Percentiles rank a stretch among this genome's conserved stretches.
Evolutionary conservation across 2,797 vertebrate species (phyloP).

Genomic region (Hoplostethus atlanticus): DNA sequence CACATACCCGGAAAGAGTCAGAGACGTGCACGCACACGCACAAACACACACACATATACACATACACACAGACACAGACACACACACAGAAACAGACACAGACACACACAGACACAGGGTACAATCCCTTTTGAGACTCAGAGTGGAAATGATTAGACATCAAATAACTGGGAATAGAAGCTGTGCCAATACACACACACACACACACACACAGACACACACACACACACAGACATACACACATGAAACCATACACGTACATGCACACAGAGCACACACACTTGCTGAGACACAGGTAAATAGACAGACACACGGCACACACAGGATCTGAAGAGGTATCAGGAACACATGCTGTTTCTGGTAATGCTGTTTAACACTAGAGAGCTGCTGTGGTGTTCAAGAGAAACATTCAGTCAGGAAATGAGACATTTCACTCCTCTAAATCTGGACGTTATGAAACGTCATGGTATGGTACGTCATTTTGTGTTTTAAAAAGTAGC

Average conservation of each 20-base stretch:
- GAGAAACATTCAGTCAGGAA: no score
- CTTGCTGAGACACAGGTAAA: not conserved
- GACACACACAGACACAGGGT: conserved; percentile 8
- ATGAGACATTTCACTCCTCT: not conserved
- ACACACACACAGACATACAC: not conserved
- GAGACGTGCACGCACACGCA: not conserved
- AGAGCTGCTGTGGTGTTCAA: no score
- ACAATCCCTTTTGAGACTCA: conserved; percentile 34
- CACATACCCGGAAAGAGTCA: no score
- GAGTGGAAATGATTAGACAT: conserved; percentile 42
- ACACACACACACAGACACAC: not conserved
- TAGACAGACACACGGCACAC: not conserved
- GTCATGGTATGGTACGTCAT: no score
- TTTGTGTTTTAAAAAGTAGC: no score
- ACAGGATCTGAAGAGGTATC: no score
- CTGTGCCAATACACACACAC: not conserved
- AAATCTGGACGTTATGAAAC: no score
- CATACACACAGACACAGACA: not conserved
- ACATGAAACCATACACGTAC: not conserved
- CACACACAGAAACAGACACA: conserved; percentile 3
- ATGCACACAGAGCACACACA: not conserved
- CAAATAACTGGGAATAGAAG: conserved; percentile 29
- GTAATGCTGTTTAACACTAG: not conserved
- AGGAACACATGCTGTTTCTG: no score
- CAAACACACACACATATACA: not conserved